Conservation (phyloP, 2,888 invertebrate genomes). For the Hypselothyrea guttata region DNA sequence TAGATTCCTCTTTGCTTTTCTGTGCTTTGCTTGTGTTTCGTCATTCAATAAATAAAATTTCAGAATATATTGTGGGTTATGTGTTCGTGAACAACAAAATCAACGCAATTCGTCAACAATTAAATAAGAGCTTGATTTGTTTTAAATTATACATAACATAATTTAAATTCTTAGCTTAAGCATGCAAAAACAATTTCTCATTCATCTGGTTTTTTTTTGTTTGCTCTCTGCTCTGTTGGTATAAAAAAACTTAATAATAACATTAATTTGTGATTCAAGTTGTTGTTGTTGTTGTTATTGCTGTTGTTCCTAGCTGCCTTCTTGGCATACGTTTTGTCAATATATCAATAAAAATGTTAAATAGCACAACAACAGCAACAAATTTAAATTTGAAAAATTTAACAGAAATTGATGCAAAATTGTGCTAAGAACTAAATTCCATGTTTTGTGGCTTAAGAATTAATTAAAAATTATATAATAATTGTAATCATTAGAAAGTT, state of each 20-base stretch:
- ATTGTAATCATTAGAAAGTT: not conserved
- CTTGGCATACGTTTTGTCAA: conserved; percentile 52
- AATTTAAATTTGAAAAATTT: conserved; percentile 5
- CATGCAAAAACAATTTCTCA: conserved; percentile 46
- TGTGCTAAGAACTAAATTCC: conserved; percentile 30
- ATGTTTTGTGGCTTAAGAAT: conserved; percentile 25
- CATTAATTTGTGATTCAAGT: conserved; percentile 5
- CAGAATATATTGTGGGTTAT: conserved; percentile 19
- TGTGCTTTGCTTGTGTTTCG: too few species aligned
- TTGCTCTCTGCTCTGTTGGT: not conserved
- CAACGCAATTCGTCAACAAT: conserved; percentile 43
- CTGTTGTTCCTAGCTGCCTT: conserved; percentile 42
- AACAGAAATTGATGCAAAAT: conserved; percentile 26
- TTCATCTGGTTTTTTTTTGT: conserved; percentile 3
- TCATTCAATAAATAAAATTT: conserved; percentile 36
- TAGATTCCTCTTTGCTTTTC: conserved; percentile 16
- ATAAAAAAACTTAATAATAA: conserved; percentile 32
- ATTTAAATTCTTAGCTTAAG: conserved; percentile 30
- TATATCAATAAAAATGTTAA: conserved; percentile 39
- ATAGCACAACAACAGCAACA: not conserved
- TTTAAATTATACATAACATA: conserved; percentile 31
- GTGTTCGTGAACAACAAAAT: conserved; percentile 12
- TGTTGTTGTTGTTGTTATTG: conserved; percentile 8
- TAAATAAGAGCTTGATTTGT: conserved; percentile 22
- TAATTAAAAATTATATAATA: conserved; percentile 3